Evolutionary conservation across 1,140 invertebrate species (phyloP), one percentile per base, ranked within the genome.

Genomic region (Pomacea maculata): DNA sequence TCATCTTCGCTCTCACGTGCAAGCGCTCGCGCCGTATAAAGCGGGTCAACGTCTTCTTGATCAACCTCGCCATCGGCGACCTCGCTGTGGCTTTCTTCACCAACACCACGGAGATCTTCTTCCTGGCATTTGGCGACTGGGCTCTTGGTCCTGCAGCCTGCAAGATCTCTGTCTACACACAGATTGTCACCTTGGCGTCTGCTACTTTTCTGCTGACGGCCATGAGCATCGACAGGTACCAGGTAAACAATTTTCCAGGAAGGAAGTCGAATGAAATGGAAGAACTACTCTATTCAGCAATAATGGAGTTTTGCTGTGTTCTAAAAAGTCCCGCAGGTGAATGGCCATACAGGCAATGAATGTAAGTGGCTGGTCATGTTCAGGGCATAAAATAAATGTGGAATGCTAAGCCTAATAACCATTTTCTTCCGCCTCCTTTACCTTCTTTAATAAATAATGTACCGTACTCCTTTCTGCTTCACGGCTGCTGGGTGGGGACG

Each of bases 81-180:
- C 83, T 93, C 45, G 90, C 91, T 7, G 91, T 92, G 8, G 91
- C 91, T 57, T 84, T 87, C 52, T 89, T 92, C n/a, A 92, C 92
- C 2, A 93, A 92, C 91, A 90, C 91, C 17, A 90, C 90, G 0
- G 92, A 92, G 82, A 89, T 93, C 34, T 83, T 90, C 3, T 87
- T 92, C 86, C 85, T 92, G 0, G 92, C 90, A 17, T 92, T 92
- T 79, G 91, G 91, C 45, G 88, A 90, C 79, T 93, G 92, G 92
- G 87, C 91, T 10, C 87, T 90, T 21, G 88, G 92, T 8, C 91
- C 91, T 2, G 86, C 90, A 17, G 83, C 87, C 11, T 93, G 92
- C 86, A 92, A 92, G 85, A 80, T 92, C 8, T 85, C 89, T 29
- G 88, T 91, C 14, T 92, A 92, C 79, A 86, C 89, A 15, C 92